Base-by-base conservation (phyloP, 2,888 invertebrate species). In the Lysandra coridon region DNA sequence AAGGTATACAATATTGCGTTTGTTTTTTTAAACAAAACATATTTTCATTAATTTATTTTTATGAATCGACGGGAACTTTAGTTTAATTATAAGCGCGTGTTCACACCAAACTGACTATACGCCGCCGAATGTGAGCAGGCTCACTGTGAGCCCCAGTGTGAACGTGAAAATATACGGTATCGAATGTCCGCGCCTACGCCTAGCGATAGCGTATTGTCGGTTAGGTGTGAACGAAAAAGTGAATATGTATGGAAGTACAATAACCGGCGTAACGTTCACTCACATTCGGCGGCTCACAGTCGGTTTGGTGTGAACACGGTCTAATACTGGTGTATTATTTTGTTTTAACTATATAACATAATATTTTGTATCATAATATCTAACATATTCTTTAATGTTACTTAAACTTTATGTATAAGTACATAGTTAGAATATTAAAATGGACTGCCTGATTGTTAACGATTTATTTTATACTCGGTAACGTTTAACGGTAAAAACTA, bases 401-500 rank as follows among this genome's bases (percentile, higher is more conserved):
- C 64, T 64, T 30, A 69, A 12, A 69, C 30, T 69, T 69, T 69
- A 33, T 69, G 14, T 69, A 33, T 33, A 69, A 33, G 33, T 69
- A 17, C 69, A 69, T 69, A 69, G 33, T 69, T 69, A 69, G 69
- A 69, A 69, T 69, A 69, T 33, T 23, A 1, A 69, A 69, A 69
- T 69, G 14, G 17, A 69, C 69, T 69, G 69, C 69, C 69, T 4
- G 30, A 33, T 12, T 17, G 14, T 12, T 14, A 14, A 69, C 0
- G 12, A 69, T 23, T 30, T 33, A 69, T 14, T 69, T 37, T 69
- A 37, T 37, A 37, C 33, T 33, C 14, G 69, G 69, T 17, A 33
- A 17, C 33, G 69, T 33, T 33, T 69, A 12, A 62, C 17, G 10
- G 1, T 69, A 4, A 4, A 33, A 69, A 30, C 4, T 12, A 30